These are phyloP conservation scores for Thaleichthys pacificus DNA, from an alignment of 2,797 vertebrate genomes.

Conservation along the genomic window DNA sequence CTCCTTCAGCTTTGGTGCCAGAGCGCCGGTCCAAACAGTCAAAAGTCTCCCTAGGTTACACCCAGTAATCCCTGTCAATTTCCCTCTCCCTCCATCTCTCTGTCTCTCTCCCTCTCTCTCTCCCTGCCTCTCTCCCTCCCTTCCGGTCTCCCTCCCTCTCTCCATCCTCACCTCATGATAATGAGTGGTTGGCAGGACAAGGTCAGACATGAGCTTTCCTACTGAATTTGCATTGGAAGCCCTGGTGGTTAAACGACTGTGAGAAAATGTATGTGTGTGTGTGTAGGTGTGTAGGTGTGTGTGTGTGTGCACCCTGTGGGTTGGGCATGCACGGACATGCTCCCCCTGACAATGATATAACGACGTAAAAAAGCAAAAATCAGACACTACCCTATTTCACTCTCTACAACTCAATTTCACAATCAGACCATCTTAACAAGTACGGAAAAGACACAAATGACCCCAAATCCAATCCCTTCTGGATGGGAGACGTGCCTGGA, in stretches of 20 bases:
- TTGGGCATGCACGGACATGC: conserved; percentile 10
- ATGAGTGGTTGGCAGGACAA: conserved; percentile 66
- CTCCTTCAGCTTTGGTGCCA: conserved; percentile 26
- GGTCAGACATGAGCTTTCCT: conserved; percentile 60
- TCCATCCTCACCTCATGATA: conserved; percentile 58
- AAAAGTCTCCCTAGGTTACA: conserved; percentile 43
- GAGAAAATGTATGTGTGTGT: conserved; percentile 18
- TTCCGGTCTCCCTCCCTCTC: no score
- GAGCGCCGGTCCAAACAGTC: conserved; percentile 42
- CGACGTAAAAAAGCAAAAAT: background rate
- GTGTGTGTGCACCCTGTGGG: background rate
- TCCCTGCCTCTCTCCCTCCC: no score
- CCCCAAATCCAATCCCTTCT: background rate
- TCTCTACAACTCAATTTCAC: background rate
- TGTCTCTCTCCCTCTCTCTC: no score
- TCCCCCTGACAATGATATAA: conserved; percentile 23
- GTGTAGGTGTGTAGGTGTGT: background rate
- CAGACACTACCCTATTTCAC: background rate
- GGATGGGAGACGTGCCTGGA: background rate
- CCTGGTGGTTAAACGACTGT: conserved; percentile 39
- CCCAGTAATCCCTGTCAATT: conserved; percentile 49
- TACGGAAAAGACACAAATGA: conserved; percentile 12
- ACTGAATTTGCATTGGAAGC: conserved; percentile 66
- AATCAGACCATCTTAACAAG: background rate
- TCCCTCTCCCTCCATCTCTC: conserved; percentile 21